Conservation (phyloP, 2,113 vertebrate genomes). For the Tetrax tetrax region DNA sequence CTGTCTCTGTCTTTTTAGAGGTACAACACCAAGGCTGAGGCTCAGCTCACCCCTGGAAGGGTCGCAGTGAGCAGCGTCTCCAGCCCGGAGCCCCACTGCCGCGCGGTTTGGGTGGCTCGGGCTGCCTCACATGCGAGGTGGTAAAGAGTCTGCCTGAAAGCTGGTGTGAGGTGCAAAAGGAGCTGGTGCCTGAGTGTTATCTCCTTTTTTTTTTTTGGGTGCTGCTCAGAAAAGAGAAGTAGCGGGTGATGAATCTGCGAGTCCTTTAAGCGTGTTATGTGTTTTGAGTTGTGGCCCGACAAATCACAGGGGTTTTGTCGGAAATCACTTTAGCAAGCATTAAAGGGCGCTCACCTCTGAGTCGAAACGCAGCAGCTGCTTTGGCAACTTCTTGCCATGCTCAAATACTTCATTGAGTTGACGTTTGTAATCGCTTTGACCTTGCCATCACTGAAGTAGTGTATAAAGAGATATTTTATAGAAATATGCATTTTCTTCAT, state of each 20-base stretch:
- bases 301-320: not conserved
- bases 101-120: rapidly evolving
- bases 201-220: not conserved
- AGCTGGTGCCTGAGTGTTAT: not conserved
- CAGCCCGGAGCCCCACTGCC: rapidly evolving
- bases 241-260: not conserved
- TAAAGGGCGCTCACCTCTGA: not conserved
- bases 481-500: not conserved
- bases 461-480: not conserved
- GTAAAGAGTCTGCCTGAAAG: not conserved
- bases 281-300: not conserved
- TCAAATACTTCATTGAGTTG: not conserved
- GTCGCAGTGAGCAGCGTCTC: rapidly evolving
- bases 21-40: not conserved
- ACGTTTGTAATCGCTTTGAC: not conserved
- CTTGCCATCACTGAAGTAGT: not conserved
- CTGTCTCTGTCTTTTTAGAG: not conserved
- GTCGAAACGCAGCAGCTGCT: not conserved
- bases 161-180: not conserved
- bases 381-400: not conserved
- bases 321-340: not conserved
- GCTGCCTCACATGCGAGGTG: not conserved
- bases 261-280: not conserved
- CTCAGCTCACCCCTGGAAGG: not conserved
- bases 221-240: not conserved